Evolutionary conservation across 2,888 invertebrate species (phyloP).

Genomic region (Drosophila phalerata): DNA sequence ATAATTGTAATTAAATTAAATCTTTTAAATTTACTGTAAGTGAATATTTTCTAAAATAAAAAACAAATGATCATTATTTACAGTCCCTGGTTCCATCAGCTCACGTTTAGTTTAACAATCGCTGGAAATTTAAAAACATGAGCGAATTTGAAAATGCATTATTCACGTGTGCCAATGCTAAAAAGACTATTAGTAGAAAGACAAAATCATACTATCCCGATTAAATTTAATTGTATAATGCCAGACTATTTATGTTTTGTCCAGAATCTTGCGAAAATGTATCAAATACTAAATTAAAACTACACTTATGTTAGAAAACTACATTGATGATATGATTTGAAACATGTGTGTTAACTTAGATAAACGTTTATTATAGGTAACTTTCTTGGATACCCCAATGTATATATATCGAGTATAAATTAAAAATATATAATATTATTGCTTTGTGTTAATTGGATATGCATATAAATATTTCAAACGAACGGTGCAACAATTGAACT

Average conservation of each 20-base stretch:
- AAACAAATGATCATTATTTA: no score
- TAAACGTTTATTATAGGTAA: conserved; percentile 31
- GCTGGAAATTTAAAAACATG: conserved; percentile 31
- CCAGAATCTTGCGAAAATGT: conserved; percentile 65
- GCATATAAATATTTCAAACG: conserved; percentile 24
- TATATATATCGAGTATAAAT: conserved; percentile 14
- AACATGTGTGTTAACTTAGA: conserved; percentile 13
- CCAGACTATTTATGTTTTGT: conserved; percentile 38
- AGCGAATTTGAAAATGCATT: conserved; percentile 64
- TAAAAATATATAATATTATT: conserved; percentile 18
- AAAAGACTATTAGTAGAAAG: conserved; percentile 66
- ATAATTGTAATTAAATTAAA: no score
- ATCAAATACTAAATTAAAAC: conserved; percentile 71
- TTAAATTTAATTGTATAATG: conserved; percentile 36
- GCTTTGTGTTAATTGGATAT: conserved; percentile 38
- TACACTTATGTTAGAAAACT: conserved; percentile 44
- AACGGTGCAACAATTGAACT: conserved; percentile 23
- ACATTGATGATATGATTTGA: neutral
- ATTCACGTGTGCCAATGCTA: conserved; percentile 80
- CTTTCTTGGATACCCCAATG: conserved; percentile 21
- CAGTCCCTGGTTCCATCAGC: neutral
- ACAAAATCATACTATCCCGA: conserved; percentile 23
- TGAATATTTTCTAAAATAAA: no score
- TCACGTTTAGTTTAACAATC: conserved; percentile 14
- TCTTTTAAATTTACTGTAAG: no score